Conservation (phyloP, 2,888 invertebrate species). For the Ormyrus labotus region DNA sequence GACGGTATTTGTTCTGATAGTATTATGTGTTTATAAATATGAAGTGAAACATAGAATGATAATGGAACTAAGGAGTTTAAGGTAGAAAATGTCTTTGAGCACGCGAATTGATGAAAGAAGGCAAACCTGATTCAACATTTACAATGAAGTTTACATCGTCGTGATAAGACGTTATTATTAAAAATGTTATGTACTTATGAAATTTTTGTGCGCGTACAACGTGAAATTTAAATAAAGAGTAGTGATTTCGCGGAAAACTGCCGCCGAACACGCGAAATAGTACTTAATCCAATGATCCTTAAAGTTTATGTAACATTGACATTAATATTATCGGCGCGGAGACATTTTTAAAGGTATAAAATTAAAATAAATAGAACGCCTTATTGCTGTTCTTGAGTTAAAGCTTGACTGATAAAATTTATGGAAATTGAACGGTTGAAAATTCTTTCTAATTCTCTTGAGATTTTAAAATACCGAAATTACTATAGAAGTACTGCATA, state of each 20-base stretch:
- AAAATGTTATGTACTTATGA: constrained; percentile 36
- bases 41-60: constrained; percentile 19
- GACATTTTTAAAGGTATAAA: neutral
- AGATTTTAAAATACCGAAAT: no score
- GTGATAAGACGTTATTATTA: constrained; percentile 44
- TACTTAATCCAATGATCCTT: constrained; percentile 28
- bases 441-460: no score
- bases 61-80: constrained; percentile 12
- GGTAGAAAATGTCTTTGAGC: constrained; percentile 38
- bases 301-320: constrained; percentile 9
- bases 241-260: constrained; percentile 10
- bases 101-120: constrained; percentile 36
- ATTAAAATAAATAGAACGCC: no score
- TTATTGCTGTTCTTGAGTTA: no score
- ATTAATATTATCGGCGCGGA: constrained; percentile 5
- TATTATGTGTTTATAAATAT: constrained; percentile 29
- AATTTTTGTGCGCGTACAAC: constrained; percentile 29
- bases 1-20: constrained; percentile 15
- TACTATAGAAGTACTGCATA: no score
- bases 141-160: constrained; percentile 42
- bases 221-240: constrained; percentile 33
- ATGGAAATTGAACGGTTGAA: no score
- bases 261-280: constrained; percentile 36
- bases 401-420: no score
- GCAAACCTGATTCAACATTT: constrained; percentile 19